Conservation (phyloP, 2,113 vertebrate genomes). For the Butorides virescens region DNA sequence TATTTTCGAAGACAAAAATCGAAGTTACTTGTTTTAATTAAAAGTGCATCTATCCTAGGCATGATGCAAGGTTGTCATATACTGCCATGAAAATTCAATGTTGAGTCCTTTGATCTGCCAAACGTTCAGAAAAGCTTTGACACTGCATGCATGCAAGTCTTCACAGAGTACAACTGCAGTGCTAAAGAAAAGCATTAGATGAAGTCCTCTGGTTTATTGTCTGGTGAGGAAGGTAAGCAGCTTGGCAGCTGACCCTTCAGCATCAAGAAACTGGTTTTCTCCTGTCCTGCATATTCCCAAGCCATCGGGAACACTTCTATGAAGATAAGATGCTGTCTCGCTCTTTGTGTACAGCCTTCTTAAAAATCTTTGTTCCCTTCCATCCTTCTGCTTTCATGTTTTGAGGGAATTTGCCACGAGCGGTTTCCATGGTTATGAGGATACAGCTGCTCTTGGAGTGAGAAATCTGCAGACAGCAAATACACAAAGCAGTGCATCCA, state of each 20-base stretch:
- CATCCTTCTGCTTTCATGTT: neutral
- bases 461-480: constrained; percentile 46
- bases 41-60: neutral
- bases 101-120: neutral
- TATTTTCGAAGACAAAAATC: neutral
- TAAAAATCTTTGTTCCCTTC: constrained; percentile 22
- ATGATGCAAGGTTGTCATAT: neutral
- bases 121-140: neutral
- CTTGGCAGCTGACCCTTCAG: neutral
- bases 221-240: neutral
- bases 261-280: neutral
- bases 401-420: constrained; percentile 49
- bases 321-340: neutral
- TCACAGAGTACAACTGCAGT: neutral
- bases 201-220: neutral
- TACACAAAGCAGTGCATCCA: neutral
- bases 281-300: neutral
- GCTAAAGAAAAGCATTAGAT: neutral
- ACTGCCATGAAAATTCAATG: neutral
- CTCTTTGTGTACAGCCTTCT: neutral
- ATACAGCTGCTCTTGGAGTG: neutral
- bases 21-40: neutral
- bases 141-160: neutral
- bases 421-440: constrained; percentile 60
- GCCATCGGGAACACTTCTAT: rapidly evolving